Evolutionary conservation across 2,888 invertebrate genomes (phyloP), one percentile per base, ranked within the genome.

Genomic region (Sinopyrophorus schimmeli): DNA sequence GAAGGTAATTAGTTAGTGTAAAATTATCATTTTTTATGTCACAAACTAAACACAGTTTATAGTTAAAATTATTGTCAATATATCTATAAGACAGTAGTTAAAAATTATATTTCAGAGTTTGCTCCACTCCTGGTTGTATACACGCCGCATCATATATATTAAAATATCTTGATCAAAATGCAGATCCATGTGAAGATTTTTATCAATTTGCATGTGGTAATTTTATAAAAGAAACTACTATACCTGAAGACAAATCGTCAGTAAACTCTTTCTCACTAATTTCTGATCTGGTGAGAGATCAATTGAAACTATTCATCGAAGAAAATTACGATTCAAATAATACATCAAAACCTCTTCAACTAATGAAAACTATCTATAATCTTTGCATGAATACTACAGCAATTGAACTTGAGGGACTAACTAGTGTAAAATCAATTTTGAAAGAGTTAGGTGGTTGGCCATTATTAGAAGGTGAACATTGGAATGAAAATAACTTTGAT

Each of bases 391-490:
- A 94, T 69, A 84, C 86, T 73, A 83, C 84, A 56, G 74, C 84
- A 11, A 94, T 96, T 62, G 92, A 95, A 68, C 75, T 81, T 1
- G 80, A 86, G 31, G 94, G 91, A 0, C 71, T 88, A 28, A 73
- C 75, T 2, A 92, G 93, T 0, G 79, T 95, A 24, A 72, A 81
- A 40, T 75, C 79, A 0, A 84, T 92, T 67, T 73, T 95, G 39
- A 77, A 78, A 21, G 76, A 80, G n/a, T 77, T 96, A 14, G 95
- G 96, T 1, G 94, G 94, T 2, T 96, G 95, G 95, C 96, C 97
- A 0, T 86, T 90, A n/a, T 75, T 94, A 21, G 86, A 86, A 56
- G 92, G 87, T 0, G 78, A 82, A 16, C 56, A 68, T 0, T 94
- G 93, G 93, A 79, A 84, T 58, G 82, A 82, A 3, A 71, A 70